Percentiles rank a stretch among this genome's conserved stretches.
These are phyloP conservation scores for Smittia sp. DNA, from an alignment of 2,888 invertebrate species.

Conservation along the genomic window DNA sequence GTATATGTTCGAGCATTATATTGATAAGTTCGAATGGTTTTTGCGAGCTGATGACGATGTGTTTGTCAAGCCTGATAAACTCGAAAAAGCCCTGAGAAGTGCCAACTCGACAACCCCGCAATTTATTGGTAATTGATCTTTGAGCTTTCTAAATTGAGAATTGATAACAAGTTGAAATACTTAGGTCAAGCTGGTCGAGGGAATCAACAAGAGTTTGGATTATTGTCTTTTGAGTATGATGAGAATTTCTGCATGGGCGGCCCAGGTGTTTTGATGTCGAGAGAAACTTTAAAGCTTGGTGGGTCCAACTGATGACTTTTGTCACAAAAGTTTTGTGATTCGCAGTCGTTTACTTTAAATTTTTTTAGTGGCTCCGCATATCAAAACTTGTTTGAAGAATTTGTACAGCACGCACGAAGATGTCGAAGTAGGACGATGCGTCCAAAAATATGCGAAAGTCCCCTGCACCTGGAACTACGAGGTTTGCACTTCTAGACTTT, in stretches of 20 bases:
- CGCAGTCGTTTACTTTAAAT: too few relatives aligned
- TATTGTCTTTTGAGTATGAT: constrained; percentile 80
- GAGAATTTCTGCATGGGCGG: constrained; percentile 99
- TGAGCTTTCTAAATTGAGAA: constrained; percentile 42
- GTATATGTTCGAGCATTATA: constrained; percentile 91
- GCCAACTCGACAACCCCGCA: constrained; percentile 83
- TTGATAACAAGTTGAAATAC: too few relatives aligned
- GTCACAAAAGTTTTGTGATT: too few relatives aligned
- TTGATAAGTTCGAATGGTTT: constrained; percentile 93
- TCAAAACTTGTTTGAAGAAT: constrained; percentile 86
- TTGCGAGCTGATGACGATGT: constrained; percentile 97
- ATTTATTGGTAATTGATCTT: constrained; percentile 65
- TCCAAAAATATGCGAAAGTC: constrained; percentile 87
- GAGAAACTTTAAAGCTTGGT: constrained; percentile 73
- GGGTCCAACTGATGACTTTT: constrained; percentile 9
- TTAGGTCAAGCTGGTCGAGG: constrained; percentile 71
- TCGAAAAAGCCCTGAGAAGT: constrained; percentile 79
- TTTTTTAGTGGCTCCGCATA: constrained; percentile 76
- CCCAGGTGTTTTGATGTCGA: constrained; percentile 88
- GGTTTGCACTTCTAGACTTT: too few relatives aligned
- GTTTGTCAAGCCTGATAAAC: constrained; percentile 83
- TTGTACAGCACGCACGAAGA: constrained; percentile 96
- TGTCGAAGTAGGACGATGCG: constrained; percentile 95
- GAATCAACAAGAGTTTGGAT: constrained; percentile 82
- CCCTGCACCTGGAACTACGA: constrained; percentile 98